Base-by-base conservation (phyloP, 2,113 vertebrate genomes). In the Sinocyclocheilus grahami region DNA sequence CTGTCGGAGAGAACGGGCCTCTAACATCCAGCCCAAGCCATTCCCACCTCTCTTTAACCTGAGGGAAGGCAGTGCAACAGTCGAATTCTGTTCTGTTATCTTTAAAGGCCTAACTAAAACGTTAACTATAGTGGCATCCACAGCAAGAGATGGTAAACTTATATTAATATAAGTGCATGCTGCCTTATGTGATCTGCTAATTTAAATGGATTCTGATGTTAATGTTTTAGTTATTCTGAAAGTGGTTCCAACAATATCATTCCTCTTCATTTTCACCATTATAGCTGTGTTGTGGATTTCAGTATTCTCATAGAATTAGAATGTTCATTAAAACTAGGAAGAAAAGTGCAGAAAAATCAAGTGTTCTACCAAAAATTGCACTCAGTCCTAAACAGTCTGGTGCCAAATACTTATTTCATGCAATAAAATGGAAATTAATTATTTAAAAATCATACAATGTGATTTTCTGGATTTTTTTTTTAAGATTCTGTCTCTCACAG, bases 1-100 rank as follows among this genome's bases (percentile, higher is more conserved):
- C 48, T 30, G 78, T 88, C 5, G 75, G 30, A 22, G 78, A 53
- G 51, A 88, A 85, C 2, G 87, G 87, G 14, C 87, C 87, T 71
- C 87, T 46, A 11, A 88, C 48, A 72, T 88, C 87, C 77, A 88
- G 74, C 6, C 83, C 87, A 24, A 88, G 87, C 87, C 87, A 88
- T 53, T 88, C 69, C 87, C 87, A 88, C 46, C 72, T 88, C 60
- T 67, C 83, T 42, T 76, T 88, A 67, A 88, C 78, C 87, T 88
- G 71, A 30, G n/a, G 20, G 16, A 65, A 84, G 39, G 27, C 55
- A 60, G 55, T 22, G 18, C 55, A 22, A 18, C 53, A 18, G 53
- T 20, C 55, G 0, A 58, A 20, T 39, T 71, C 33, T 39, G 30
- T 10, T 37, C 16, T 37, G 37, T 71, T 9, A 72, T 22, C 18